Conservation (phyloP, 2,113 vertebrate species). For the Pseudorasbora parva region DNA sequence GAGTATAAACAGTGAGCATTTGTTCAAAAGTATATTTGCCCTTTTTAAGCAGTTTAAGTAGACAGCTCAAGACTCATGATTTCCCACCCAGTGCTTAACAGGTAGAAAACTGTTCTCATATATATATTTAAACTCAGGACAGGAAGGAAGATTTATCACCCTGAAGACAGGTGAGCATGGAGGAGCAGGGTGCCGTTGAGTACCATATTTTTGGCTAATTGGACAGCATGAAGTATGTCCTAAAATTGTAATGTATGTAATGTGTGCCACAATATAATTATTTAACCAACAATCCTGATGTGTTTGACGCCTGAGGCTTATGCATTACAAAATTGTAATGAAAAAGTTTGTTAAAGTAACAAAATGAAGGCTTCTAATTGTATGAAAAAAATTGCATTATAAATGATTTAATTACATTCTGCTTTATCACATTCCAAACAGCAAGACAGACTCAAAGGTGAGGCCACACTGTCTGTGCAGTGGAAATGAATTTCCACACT, state of each 20-base stretch:
- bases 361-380: constrained; percentile 68
- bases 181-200: not conserved
- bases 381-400: constrained; percentile 62
- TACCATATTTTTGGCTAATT: constrained; percentile 24
- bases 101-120: not conserved
- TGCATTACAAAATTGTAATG: constrained; percentile 65
- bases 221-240: constrained; percentile 23
- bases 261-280: constrained; percentile 56
- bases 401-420: constrained; percentile 75
- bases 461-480: constrained; percentile 69
- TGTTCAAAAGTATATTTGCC: constrained; percentile 12
- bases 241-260: constrained; percentile 17
- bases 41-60: constrained; percentile 24
- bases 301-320: constrained; percentile 55
- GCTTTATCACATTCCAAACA: constrained; percentile 72
- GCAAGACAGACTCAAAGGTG: constrained; percentile 67
- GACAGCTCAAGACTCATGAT: not conserved
- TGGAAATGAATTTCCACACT: constrained; percentile 73
- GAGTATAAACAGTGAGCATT: not conserved
- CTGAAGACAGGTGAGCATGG: constrained; percentile 21
- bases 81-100: not conserved
- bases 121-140: not conserved
- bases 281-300: constrained; percentile 61
- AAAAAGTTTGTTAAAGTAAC: constrained; percentile 63
- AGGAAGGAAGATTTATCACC: not conserved